Evolutionary conservation across 2,797 vertebrate genomes (phyloP).

Genomic region (Glyptemys insculpta): DNA sequence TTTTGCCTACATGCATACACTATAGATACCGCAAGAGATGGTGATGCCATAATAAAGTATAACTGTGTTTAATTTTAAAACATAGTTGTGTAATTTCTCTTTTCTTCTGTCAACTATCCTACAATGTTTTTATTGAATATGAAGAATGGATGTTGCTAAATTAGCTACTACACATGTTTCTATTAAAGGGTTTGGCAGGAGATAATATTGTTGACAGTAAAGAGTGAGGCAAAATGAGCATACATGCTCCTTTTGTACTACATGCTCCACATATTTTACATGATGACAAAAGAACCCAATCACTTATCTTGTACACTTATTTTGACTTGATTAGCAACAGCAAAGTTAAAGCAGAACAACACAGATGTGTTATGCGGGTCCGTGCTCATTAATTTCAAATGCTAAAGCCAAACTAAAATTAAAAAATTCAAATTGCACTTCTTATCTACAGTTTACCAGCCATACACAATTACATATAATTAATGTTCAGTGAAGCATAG

Average conservation of each 20-base stretch:
- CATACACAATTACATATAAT: slow-evolving; percentile 52
- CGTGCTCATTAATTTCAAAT: slow-evolving; percentile 25
- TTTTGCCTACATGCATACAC: neutral
- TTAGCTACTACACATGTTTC: neutral
- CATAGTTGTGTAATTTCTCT: neutral
- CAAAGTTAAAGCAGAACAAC: neutral
- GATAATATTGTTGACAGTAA: fast-evolving
- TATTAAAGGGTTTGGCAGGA: neutral
- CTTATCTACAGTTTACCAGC: slow-evolving; percentile 44
- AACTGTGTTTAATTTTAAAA: neutral
- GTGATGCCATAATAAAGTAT: neutral
- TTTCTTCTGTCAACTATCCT: neutral
- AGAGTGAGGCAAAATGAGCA: fast-evolving
- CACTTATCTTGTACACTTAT: neutral
- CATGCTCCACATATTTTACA: fast-evolving
- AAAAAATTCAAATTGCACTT: neutral
- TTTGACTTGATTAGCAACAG: neutral
- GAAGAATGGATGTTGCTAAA: neutral
- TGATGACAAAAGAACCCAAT: fast-evolving
- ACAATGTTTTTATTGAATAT: neutral
- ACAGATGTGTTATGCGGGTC: neutral
- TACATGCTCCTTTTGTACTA: neutral
- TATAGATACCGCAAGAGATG: fast-evolving
- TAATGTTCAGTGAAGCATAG: slow-evolving; percentile 53
- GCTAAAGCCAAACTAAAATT: neutral